Evolutionary conservation across 1,140 invertebrate species (phyloP).

Genomic region (Nasonia longicornis): DNA sequence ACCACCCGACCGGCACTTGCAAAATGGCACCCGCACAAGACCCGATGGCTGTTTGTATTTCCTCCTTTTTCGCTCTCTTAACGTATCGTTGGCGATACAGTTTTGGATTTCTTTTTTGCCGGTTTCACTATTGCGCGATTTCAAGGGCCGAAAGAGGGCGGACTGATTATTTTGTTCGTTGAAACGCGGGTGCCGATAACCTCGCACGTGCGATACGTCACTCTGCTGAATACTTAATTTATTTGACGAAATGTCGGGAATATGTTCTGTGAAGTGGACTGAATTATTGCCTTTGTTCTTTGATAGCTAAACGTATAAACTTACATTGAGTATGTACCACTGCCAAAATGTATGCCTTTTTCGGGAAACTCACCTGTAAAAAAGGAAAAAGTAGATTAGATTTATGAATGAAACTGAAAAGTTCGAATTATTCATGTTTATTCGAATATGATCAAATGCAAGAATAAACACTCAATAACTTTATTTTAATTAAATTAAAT

Average conservation of each 20-base stretch:
- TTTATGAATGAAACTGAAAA: neutral
- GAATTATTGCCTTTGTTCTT: too few relatives aligned
- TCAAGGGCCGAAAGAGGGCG: too few relatives aligned
- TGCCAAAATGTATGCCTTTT: neutral
- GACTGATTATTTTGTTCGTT: neutral
- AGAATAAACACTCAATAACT: neutral
- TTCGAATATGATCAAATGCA: too few relatives aligned
- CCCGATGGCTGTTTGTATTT: conserved; percentile 59
- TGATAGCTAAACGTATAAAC: too few relatives aligned
- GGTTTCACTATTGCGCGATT: neutral
- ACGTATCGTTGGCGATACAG: neutral
- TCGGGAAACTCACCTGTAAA: neutral
- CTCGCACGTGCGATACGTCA: too few relatives aligned
- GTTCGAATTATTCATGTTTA: neutral
- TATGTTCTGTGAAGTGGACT: too few relatives aligned
- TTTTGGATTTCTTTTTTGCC: neutral
- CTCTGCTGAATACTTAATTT: too few relatives aligned
- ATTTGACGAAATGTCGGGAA: too few relatives aligned
- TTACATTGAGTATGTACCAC: neutral
- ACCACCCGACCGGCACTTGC: conserved; percentile 46
- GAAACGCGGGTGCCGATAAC: neutral
- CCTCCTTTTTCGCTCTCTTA: neutral
- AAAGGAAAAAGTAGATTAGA: neutral
- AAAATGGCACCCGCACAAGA: conserved; percentile 61
- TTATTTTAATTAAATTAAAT: too few relatives aligned